Conservation (phyloP, 1,140 invertebrate genomes). For the Eupristina koningsbergeri region DNA sequence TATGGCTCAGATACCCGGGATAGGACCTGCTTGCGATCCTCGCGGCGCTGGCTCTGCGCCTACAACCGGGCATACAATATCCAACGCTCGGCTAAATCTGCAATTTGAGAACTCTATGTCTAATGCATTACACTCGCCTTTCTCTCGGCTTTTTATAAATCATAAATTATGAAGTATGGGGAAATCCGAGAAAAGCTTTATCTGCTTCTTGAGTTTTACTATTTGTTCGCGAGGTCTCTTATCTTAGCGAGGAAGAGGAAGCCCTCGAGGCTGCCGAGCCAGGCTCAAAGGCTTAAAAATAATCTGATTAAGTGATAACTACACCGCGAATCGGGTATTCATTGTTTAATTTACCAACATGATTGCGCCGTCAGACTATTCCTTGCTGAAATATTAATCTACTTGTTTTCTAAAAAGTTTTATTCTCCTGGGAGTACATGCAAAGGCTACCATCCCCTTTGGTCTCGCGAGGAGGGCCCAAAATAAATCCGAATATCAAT, state of each 20-base stretch:
- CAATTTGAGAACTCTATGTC: not conserved
- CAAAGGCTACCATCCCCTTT: too few relatives aligned
- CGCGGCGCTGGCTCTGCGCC: too few relatives aligned
- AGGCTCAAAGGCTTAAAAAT: too few relatives aligned
- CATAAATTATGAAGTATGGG: not conserved
- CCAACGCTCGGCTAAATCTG: not conserved
- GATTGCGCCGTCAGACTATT: too few relatives aligned
- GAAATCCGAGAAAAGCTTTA: not conserved
- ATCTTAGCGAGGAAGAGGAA: too few relatives aligned
- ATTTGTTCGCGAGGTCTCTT: too few relatives aligned
- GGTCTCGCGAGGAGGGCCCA: not conserved
- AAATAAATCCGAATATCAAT: not conserved
- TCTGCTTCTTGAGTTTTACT: not conserved
- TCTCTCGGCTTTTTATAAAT: not conserved
- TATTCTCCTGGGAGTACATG: too few relatives aligned
- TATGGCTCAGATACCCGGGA: not conserved
- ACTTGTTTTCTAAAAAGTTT: too few relatives aligned
- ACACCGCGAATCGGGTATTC: not conserved
- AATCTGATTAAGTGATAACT: not conserved
- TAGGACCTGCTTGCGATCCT: not conserved
- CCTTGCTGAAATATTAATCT: too few relatives aligned
- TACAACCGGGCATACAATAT: not conserved
- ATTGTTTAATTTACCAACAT: not conserved
- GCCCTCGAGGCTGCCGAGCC: too few relatives aligned
- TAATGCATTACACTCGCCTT: not conserved